Evolutionary conservation across 2,888 invertebrate species (phyloP).

Genomic region (Dendrolimus houi): DNA sequence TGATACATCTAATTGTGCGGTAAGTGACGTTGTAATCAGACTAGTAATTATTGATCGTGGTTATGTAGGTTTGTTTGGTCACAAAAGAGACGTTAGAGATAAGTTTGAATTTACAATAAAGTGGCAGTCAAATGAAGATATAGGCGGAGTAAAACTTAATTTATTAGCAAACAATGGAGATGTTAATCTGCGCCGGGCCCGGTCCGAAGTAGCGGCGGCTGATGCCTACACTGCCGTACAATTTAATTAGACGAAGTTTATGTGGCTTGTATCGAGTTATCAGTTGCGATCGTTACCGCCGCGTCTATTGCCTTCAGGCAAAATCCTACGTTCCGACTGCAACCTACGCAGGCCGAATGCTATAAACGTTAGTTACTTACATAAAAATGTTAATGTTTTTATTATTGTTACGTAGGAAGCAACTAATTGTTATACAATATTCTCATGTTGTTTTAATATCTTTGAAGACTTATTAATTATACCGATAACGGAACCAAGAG

Average conservation of each 20-base stretch:
- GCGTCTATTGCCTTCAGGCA: conserved; percentile 30
- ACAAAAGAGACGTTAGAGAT: conserved; percentile 9
- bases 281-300: conserved; percentile 43
- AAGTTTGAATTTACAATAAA: conserved; percentile 8
- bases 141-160: conserved; percentile 55
- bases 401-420: conserved; percentile 21
- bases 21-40: conserved; percentile 58
- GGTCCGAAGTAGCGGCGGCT: conserved; percentile 35
- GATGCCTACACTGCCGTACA: conserved; percentile 53
- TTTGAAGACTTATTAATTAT: conserved; percentile 39
- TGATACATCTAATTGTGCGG: conserved; percentile 88
- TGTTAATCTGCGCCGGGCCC: conserved; percentile 48
- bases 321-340: conserved; percentile 24
- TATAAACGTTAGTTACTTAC: conserved; percentile 13
- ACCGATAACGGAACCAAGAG: conserved; percentile 49
- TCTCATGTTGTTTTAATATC: conserved; percentile 35
- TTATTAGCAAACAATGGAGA: conserved; percentile 68
- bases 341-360: conserved; percentile 25
- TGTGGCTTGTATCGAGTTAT: conserved; percentile 53
- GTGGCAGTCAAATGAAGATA: conserved; percentile 43
- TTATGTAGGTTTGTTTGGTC: neutral
- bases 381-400: conserved; percentile 27
- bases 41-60: conserved; percentile 9
- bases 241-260: conserved; percentile 71
- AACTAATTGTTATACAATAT: conserved; percentile 23